Base-by-base conservation (phyloP, 1,140 invertebrate species). In the Drosophila watanabei region DNA sequence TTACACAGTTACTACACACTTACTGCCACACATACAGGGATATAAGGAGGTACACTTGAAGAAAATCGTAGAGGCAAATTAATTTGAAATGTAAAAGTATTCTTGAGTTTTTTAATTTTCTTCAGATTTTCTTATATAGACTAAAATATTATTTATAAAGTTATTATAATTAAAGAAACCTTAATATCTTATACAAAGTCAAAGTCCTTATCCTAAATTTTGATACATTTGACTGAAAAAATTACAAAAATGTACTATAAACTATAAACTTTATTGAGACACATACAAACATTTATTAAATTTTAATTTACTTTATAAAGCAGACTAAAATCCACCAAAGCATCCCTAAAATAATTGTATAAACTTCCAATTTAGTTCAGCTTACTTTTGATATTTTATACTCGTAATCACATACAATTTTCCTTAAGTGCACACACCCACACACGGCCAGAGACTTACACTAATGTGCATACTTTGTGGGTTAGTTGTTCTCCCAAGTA, bases 401-500 rank as follows among this genome's bases (percentile, higher is more conserved):
- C 24, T 24, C 1, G 16, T 37, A 37, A 54, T 14, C 13, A 9
- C 13, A 8, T 20, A 2, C 3, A 9, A 16, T 20, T 56, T 56
- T 33, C 5, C 18, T 1, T 10, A 2, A 4, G 52, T 56, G 54
- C 33, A 39, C 14, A 13, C 35, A 51, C 51, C n/a, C 18, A 57
- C 35, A 39, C 51, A 33, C 51, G 35, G 9, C 16, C 37, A 66
- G 45, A 57, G 43, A 80, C 62, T 80, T 49, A 51, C 62, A 80
- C 78, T 80, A 80, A 80, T 85, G 77, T 80, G 68, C 69, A 80
- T 78, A 85, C 82, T 85, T 85, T 85, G 69, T 45, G 73, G 79
- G 69, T 65, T 85, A 86, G 82, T 86, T 86, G 72, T 32, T 61
- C 46, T 56, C 61, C 37, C 35, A 77, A 79, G 75, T 64, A 82